Base-by-base conservation (phyloP, 2,797 vertebrate genomes). In the Anguilla marmorata region DNA sequence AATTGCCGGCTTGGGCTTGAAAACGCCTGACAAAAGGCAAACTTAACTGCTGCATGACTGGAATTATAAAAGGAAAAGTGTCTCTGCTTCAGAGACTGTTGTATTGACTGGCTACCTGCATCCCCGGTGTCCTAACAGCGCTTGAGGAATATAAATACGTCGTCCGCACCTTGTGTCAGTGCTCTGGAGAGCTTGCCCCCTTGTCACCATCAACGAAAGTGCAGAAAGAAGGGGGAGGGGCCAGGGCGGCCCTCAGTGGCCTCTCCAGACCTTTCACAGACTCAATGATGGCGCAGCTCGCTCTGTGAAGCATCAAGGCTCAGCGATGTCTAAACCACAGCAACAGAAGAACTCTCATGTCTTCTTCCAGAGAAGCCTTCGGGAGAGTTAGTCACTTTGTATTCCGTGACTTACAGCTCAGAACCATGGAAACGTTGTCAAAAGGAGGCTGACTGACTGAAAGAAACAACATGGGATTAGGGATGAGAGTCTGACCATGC, bases 1-100 rank as follows among this genome's bases (percentile, higher is more conserved):
- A 91, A 91, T 93, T 92, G 93, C 91, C 92, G 94, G 90, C 92
- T 92, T 88, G 89, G 92, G 91, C 79, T 89, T 90, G 87, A 90
- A 86, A 92, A 52, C 84, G 86, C 85, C 88, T 92, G 91, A 93
- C 91, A 93, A 93, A 95, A 92, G 89, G 89, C 87, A 88, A 90
- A 90, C 88, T 84, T 89, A 94, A 92, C 89, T 90, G 92, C 91
- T 92, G 91, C 92, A 87, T 87, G 87, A 90, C 91, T 90, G 88
- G 90, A 92, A 92, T 19, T 82, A 48, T 45, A 50, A 48, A 82
- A 82, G 79, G 45, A 21, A 82, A 50, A 50, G 86, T 48, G 58
- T 66, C 30, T 33, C 33, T 60, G 79, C 60, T 45, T 27, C 45
- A 1, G 14, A 45, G 37, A 79, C 37, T 41, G 74, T 79, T 41